Conservation (phyloP, 1,140 invertebrate species). For the Drosophila ohnishii region DNA sequence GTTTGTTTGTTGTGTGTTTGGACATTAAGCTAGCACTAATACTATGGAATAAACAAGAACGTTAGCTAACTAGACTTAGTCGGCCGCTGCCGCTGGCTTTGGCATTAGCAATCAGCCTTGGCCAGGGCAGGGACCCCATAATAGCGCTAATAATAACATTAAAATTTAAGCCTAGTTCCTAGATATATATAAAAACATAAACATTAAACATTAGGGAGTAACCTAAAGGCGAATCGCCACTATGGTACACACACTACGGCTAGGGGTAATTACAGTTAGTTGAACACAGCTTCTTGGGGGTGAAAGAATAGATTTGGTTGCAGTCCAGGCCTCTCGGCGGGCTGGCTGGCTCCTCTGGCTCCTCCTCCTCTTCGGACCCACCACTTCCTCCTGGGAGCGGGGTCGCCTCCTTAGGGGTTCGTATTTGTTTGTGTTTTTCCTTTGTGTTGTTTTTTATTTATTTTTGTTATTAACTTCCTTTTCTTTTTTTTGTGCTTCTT, state of each 20-base stretch:
- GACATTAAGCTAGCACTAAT: conserved; percentile 50
- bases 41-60: conserved; percentile 58
- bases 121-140: not conserved
- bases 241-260: conserved; percentile 8
- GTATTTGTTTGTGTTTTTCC: not conserved
- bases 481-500: not conserved
- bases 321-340: conserved; percentile 12
- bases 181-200: conserved; percentile 33
- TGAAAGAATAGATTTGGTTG: conserved; percentile 81
- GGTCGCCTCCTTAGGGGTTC: not conserved
- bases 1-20: conserved; percentile 38
- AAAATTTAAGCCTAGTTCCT: conserved; percentile 5
- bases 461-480: not conserved
- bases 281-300: conserved; percentile 83
- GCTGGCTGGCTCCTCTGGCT: conserved; percentile 8
- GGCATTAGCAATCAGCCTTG: not conserved
- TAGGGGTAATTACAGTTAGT: conserved; percentile 53
- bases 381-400: not conserved
- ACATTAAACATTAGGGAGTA: conserved; percentile 16
- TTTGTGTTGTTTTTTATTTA: not conserved
- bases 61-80: conserved; percentile 40
- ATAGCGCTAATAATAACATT: conserved; percentile 18
- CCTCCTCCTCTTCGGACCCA: conserved; percentile 1
- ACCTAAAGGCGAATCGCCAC: conserved; percentile 12
- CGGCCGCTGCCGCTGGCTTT: not conserved